Conservation (phyloP, 2,888 invertebrate species). For the Drosophila incognita region DNA sequence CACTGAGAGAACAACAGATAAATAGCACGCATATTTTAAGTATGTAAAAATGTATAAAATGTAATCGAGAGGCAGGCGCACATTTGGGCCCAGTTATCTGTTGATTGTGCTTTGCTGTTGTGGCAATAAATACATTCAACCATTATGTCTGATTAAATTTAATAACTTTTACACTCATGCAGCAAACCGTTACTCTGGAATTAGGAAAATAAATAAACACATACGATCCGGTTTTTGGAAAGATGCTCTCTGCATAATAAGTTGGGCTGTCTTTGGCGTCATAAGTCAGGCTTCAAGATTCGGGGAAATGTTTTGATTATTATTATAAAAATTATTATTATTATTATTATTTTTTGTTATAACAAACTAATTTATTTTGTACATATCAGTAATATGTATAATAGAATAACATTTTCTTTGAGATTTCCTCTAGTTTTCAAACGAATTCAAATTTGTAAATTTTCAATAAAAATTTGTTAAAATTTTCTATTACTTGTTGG, state of each 20-base stretch:
- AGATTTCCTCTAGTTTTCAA: too few relatives aligned
- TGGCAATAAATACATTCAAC: neutral
- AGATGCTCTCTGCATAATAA: neutral
- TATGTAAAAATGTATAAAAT: neutral
- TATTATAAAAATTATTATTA: too few relatives aligned
- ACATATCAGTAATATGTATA: too few relatives aligned
- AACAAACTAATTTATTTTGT: too few relatives aligned
- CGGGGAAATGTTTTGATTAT: neutral
- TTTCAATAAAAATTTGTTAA: too few relatives aligned
- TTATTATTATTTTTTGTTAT: too few relatives aligned
- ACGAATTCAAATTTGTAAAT: too few relatives aligned
- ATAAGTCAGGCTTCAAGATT: neutral
- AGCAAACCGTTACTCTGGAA: too few relatives aligned
- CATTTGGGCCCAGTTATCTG: neutral
- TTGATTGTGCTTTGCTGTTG: neutral
- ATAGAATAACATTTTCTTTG: too few relatives aligned
- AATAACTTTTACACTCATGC: neutral
- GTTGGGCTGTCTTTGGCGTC: neutral
- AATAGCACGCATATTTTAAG: neutral
- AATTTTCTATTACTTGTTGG: neutral
- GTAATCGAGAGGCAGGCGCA: neutral
- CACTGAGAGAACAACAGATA: conserved; percentile 1
- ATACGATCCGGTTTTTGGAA: too few relatives aligned
- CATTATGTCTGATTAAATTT: neutral
- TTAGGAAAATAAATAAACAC: too few relatives aligned